Base-by-base conservation (phyloP, 1,140 invertebrate genomes). In the Apis cerana region DNA sequence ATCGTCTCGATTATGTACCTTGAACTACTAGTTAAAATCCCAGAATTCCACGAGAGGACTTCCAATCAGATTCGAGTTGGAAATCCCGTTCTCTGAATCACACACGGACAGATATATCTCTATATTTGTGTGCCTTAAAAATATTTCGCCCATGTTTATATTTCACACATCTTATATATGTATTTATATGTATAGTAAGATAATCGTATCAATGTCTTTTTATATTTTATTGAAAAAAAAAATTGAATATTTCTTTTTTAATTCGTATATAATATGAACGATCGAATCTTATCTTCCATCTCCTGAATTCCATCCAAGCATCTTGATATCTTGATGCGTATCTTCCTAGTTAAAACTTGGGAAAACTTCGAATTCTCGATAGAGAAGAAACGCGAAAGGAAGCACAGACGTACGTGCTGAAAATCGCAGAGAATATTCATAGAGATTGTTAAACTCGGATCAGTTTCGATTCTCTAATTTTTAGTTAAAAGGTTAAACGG, bases 51-150 rank as follows among this genome's bases (percentile, higher is more conserved):
- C 12, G 27, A 59, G 8, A 43, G 43, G 56, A 43, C 43, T 61
- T 19, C 50, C 33, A 50, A 77, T 76, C 48, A 62, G n/a, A 76
- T 67, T 0, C 33, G 21, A 65, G 23, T 43, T n/a, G 85, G 85
- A n/a, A 84, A 87, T 80, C 11, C 85, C 85, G 13, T 19, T 33
- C 43, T 23, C 21, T 75, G 79, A 75, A 50, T 87, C 80, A 84
- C n/a, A 8, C 27, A 43, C 62, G 13, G 11, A 10, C 65, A 65
- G 71, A n/a, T 48, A 33, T 72, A 0, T 43, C 33, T 43, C 33
- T 43, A 43, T 43, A 43, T 43, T 43, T 5, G 33, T 43, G 5
- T 5, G 4, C 3, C 33, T 19, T n/a, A 48, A 62, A 74, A 43
- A 54, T 77, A 62, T 61, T 77, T 64, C 13, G 21, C 27, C 19